Conservation (phyloP, 1,140 invertebrate genomes). For the Hetaerina americana region DNA sequence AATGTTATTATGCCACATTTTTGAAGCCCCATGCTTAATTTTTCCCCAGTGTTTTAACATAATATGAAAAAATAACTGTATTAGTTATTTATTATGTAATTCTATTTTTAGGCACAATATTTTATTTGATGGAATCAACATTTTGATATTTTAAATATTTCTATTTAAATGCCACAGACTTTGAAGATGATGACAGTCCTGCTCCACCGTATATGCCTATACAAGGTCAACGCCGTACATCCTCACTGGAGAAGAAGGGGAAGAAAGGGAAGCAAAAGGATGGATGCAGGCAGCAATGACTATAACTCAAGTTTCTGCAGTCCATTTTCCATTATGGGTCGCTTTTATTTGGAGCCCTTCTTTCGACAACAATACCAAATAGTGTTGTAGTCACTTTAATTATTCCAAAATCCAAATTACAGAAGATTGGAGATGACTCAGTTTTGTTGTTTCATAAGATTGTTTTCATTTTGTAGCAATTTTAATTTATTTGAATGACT, state of each 20-base stretch:
- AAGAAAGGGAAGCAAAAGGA: conserved; percentile 35
- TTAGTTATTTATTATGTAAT: too few relatives aligned
- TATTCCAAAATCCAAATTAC: too few relatives aligned
- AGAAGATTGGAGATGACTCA: background rate
- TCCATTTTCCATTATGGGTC: conserved; percentile 8
- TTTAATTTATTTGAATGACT: background rate
- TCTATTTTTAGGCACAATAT: conserved; percentile 18
- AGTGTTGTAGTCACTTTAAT: background rate
- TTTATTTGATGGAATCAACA: background rate
- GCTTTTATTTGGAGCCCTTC: background rate
- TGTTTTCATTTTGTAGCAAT: background rate
- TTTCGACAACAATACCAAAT: background rate
- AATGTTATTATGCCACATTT: too few relatives aligned
- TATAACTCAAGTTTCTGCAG: background rate
- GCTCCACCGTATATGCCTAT: conserved; percentile 65
- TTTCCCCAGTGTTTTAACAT: too few relatives aligned
- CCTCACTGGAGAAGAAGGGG: conserved; percentile 34
- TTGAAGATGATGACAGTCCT: conserved; percentile 36
- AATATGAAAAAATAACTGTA: too few relatives aligned
- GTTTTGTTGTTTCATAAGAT: background rate
- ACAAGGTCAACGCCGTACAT: conserved; percentile 52
- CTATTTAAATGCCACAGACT: conserved; percentile 17
- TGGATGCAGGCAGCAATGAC: conserved; percentile 34
- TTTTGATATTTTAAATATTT: background rate
- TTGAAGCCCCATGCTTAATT: too few relatives aligned